phyloP scores from a whole-genome alignment of 2,797 vertebrate species.

The Pelodytes ibericus region DNA sequence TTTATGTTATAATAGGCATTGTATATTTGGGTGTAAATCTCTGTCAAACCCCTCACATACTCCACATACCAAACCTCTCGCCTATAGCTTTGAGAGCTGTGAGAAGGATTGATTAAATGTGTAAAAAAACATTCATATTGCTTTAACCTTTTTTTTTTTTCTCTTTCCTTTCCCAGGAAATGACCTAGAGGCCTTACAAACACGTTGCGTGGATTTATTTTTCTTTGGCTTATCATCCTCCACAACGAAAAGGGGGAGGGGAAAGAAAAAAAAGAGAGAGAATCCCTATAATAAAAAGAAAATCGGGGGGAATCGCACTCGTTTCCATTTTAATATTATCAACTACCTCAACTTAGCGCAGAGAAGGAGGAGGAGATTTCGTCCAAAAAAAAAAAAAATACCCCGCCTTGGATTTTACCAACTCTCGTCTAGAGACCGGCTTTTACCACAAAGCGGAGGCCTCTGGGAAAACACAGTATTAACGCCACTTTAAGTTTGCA shows the following conservation, averaged over 20 bases:
- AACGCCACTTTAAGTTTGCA: slow-evolving; percentile 75
- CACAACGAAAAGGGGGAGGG: slow-evolving; percentile 60
- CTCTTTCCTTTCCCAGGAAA: slow-evolving; percentile 82
- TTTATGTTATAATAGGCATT: no score
- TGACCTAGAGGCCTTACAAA: slow-evolving; percentile 97
- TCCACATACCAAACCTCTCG: no score
- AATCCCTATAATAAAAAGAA: neutral
- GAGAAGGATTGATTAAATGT: no score
- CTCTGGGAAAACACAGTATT: slow-evolving; percentile 58
- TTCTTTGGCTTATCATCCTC: slow-evolving; percentile 77
- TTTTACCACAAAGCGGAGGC: slow-evolving; percentile 59
- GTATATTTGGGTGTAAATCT: no score
- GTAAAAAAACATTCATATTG: no score
- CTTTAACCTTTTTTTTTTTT: slow-evolving; percentile 62
- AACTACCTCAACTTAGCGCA: slow-evolving; percentile 93
- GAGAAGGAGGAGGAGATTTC: slow-evolving; percentile 75
- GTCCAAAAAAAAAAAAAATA: no score
- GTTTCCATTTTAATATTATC: slow-evolving; percentile 82
- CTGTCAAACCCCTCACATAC: no score
- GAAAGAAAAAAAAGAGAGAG: neutral
- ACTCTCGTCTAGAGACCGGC: slow-evolving; percentile 62
- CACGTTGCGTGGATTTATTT: slow-evolving; percentile 83
- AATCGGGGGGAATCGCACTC: slow-evolving; percentile 82
- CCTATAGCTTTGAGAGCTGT: no score
- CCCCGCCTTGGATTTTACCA: slow-evolving; percentile 65